Base-by-base conservation (phyloP, 1,140 invertebrate genomes). In the Drosophila kurseongensis region DNA sequence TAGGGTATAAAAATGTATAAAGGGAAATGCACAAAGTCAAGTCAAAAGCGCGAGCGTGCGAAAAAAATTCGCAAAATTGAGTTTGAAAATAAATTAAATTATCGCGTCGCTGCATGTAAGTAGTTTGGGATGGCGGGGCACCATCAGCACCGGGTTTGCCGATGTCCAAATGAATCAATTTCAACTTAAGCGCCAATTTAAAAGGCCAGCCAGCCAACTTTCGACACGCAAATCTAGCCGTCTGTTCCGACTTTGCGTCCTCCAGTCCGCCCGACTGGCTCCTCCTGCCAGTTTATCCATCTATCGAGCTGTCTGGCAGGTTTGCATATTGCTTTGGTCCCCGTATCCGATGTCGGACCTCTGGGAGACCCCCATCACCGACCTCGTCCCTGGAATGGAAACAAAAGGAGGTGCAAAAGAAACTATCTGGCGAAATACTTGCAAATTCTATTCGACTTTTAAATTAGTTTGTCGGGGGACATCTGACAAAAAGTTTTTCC, bases 71-170 rank as follows among this genome's bases (percentile, higher is more conserved):
- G 41, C 52, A 72, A 76, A 84, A 84, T 80, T 84, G 80, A 84
- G 80, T 84, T 84, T 84, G 81, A 84, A 83, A 83, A 80, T 80
- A 83, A 83, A 84, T 84, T 80, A 84, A 84, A 84, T 84, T 84
- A 84, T 84, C 80, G 74, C 62, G 65, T 48, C 65, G 59, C 44
- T 58, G 58, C 80, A 84, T 73, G 50, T 73, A 84, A 84, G 80
- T 83, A 84, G 80, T 78, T 69, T 48, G 44, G 44, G 56, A 52
- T n/a, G 59, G 56, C 40, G 40, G 56, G 32, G 59, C 50, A 7
- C 50, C 50, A 18, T 0, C 48, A 12, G 45, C 47, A 36, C 23
- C 50, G 57, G 35, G 36, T 42, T 59, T 50, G 47, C 23, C 48
- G 51, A 41, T 80, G 59, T 61, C 66, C 45, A 67, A 85, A 86